Conservation (phyloP, 2,797 vertebrate species). For the Tragopan temminckii region DNA sequence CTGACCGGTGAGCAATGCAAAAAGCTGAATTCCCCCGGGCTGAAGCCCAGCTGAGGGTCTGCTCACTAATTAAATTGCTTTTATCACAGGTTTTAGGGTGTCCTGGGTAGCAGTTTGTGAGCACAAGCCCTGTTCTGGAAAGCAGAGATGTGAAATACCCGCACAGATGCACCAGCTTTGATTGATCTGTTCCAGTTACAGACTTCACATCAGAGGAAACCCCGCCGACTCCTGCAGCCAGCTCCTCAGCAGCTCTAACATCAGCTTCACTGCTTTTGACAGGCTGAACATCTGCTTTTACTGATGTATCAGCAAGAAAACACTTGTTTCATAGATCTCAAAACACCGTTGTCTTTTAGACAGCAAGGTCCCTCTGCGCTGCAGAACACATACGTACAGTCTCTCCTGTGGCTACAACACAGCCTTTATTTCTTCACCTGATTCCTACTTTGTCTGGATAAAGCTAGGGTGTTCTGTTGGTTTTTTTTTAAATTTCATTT, state of each 20-base stretch:
- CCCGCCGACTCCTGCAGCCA: background rate
- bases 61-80: background rate
- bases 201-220: background rate
- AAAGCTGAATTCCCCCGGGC: background rate
- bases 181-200: background rate
- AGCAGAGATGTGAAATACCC: rapidly evolving
- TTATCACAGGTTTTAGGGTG: background rate
- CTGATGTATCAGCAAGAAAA: background rate
- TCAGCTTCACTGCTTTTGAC: background rate
- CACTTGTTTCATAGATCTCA: background rate
- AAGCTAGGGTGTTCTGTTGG: background rate
- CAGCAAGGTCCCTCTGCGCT: background rate
- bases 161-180: too few relatives aligned
- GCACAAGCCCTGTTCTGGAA: background rate
- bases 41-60: background rate
- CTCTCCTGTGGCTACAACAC: background rate
- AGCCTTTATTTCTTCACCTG: background rate
- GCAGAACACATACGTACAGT: background rate
- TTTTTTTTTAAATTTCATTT: background rate
- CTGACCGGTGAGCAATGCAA: background rate
- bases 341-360: background rate
- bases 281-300: slow-evolving; percentile 32
- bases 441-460: background rate
- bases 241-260: background rate
- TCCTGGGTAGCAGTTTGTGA: background rate